Percentiles rank a stretch among this genome's conserved stretches.
These are phyloP conservation scores for Cuniculus paca DNA, from an alignment of 2,797 vertebrate species.

Conservation along the genomic window DNA sequence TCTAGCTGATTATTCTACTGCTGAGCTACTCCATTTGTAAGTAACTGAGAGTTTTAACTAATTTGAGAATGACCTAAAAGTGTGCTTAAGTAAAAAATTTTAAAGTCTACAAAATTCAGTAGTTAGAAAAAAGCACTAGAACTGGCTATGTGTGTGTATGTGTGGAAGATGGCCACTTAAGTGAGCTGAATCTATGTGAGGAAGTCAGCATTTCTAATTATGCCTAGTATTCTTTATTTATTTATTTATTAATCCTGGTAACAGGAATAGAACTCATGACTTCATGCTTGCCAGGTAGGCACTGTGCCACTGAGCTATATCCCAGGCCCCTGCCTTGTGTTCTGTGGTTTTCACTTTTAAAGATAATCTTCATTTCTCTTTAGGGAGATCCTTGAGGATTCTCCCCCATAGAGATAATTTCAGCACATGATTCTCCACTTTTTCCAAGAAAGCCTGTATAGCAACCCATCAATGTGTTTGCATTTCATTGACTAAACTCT, in stretches of 20 bases:
- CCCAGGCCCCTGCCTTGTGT: too few relatives aligned
- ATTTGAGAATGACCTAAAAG: constrained; percentile 2
- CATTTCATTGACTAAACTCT: background rate
- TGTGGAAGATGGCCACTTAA: constrained; percentile 4
- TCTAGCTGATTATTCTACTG: background rate
- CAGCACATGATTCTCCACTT: background rate
- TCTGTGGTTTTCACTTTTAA: background rate
- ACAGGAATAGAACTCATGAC: too few relatives aligned
- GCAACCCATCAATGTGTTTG: background rate
- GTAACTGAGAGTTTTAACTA: background rate
- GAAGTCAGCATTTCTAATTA: constrained; percentile 41
- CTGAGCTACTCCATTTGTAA: background rate
- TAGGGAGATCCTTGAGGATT: background rate
- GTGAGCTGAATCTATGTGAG: background rate
- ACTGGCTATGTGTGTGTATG: background rate
- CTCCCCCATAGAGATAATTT: background rate
- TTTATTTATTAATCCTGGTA: too few relatives aligned
- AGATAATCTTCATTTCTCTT: constrained; percentile 25
- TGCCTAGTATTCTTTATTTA: background rate
- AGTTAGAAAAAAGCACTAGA: background rate
- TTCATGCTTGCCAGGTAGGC: too few relatives aligned
- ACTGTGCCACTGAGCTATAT: too few relatives aligned
- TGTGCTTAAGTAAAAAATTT: constrained; percentile 28
- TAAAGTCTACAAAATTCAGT: constrained; percentile 48
- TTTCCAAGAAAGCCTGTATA: background rate